These are phyloP conservation scores for Lutraria rhynchaena DNA, from an alignment of 1,140 invertebrate species.

Conservation along the genomic window DNA sequence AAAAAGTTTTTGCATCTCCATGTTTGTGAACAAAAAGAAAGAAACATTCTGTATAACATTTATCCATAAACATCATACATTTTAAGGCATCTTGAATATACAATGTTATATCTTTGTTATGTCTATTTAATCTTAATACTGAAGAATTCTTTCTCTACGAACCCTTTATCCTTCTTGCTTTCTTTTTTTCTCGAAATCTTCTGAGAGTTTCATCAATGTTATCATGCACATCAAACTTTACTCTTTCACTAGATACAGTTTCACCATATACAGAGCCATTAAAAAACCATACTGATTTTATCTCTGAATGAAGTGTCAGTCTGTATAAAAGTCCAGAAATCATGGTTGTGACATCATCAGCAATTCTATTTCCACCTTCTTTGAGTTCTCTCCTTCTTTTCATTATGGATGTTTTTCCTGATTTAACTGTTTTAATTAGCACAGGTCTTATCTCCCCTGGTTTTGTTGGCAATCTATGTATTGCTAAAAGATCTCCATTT, in stretches of 20 bases:
- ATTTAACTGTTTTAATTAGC: neutral
- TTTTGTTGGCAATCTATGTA: neutral
- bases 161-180: neutral
- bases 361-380: neutral
- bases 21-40: too few species aligned
- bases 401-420: neutral
- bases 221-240: constrained; percentile 15
- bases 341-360: too few species aligned
- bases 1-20: too few species aligned
- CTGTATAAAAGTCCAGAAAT: too few species aligned
- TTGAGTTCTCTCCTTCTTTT: neutral
- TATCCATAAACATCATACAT: too few species aligned
- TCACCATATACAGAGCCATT: constrained; percentile 20
- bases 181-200: neutral
- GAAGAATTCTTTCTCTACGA: neutral
- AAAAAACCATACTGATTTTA: constrained; percentile 13
- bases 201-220: neutral
- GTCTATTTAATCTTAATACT: neutral
- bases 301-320: neutral
- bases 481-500: neutral
- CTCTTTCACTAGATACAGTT: constrained; percentile 1
- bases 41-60: too few species aligned
- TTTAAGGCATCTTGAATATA: too few species aligned
- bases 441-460: neutral
- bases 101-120: neutral